Conservation (phyloP, 2,888 invertebrate species). For the Girardia tigrina region DNA sequence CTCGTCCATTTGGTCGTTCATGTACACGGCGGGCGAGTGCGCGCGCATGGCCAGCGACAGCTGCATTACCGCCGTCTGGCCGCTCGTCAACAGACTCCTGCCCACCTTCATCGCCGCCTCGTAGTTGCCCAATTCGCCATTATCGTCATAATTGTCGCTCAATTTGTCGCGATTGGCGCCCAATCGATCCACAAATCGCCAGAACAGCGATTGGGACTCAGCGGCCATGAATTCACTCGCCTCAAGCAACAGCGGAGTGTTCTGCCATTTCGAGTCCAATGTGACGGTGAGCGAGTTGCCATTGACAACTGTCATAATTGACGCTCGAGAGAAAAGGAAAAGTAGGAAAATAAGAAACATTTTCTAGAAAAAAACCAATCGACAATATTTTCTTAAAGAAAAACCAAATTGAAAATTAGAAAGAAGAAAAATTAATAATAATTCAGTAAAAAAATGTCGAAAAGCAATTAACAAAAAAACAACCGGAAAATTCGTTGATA, state of each 20-base stretch:
- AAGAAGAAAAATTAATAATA: no score
- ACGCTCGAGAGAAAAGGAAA: constrained; percentile 39
- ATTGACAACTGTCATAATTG: no score
- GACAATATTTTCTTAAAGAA: no score
- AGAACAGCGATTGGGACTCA: constrained; percentile 51
- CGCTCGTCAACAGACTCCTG: constrained; percentile 58
- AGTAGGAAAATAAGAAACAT: not conserved
- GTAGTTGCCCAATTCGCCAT: constrained; percentile 38
- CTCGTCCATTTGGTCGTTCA: constrained; percentile 68
- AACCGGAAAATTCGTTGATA: no score
- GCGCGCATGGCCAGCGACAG: constrained; percentile 74
- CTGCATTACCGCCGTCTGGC: constrained; percentile 71
- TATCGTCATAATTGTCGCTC: constrained; percentile 30
- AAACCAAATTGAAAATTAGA: no score
- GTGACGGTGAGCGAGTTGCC: constrained; percentile 50
- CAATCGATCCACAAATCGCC: constrained; percentile 50
- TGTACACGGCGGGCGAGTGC: constrained; percentile 78
- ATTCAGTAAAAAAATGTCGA: no score
- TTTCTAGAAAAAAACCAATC: no score
- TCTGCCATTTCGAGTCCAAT: constrained; percentile 83
- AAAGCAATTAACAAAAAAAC: no score
- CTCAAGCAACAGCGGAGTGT: constrained; percentile 77
- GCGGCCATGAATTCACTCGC: constrained; percentile 57
- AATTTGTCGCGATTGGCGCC: constrained; percentile 33
- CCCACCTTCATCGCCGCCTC: constrained; percentile 53